Base-by-base conservation (phyloP, 2,797 vertebrate genomes). In the Phataginus tetradactyla region DNA sequence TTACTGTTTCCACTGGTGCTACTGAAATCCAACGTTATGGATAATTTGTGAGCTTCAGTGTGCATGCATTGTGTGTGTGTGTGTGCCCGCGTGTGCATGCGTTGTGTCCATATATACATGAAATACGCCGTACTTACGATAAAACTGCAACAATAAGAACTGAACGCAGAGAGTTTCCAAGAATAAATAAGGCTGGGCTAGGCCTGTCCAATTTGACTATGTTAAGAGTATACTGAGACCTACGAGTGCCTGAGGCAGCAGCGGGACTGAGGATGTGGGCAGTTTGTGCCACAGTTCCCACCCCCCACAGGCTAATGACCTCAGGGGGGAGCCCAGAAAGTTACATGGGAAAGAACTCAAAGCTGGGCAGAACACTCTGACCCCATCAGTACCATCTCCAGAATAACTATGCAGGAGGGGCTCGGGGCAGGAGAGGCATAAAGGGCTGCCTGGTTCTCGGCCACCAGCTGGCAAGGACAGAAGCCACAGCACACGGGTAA, bases 241-340 rank as follows among this genome's bases (percentile, higher is more conserved):
- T 17, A 2, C 29, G 37, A 7, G 3, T 9, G 51, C n/a, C 45
- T 37, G 13, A 14, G 72, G 69, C 23, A 51, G 78, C 32, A 63
- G 13, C 45, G 29, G 61, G 45, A 27, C 23, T 12, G 3, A 68
- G 45, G 49, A 57, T 0, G 17, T 9, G 57, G 75, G 51, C 80
- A 80, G 45, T 55, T 79, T 79, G 29, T 27, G 39, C 53, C n/a
- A 63, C 2, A 64, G 49, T 49, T 29, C 49, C 69, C 61, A 84
- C 3, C 27, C 89, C 68, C 12, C 27, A 27, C 10, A n/a, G 1
- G 4, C 32, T 14, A 53, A 77, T 87, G 80, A 86, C 80, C 39
- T 93, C 87, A 77, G 75, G 80, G 53, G 57, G 72, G 91, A 94
- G 78, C 69, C 87, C 64, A 53, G 68, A 66, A 53, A 91, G 86